Evolutionary conservation across 2,797 vertebrate species (phyloP).

Genomic region (Fringilla coelebs): DNA sequence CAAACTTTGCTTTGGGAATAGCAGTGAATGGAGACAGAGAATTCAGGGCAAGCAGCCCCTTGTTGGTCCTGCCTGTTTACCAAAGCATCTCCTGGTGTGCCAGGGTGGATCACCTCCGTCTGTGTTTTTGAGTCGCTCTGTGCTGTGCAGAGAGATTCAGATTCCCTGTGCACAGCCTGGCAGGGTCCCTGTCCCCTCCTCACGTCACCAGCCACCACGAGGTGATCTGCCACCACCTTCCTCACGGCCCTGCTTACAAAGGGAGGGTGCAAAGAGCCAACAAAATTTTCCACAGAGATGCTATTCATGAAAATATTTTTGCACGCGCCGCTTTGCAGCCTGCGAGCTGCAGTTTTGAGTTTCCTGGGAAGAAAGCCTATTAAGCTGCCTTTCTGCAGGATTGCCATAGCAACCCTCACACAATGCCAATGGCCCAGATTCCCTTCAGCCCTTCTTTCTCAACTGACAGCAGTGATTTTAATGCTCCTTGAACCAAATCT

Average conservation of each 20-base stretch:
- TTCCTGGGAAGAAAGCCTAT: constrained; percentile 77
- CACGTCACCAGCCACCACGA: neutral
- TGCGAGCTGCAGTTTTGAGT: constrained; percentile 21
- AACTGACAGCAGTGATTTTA: constrained; percentile 74
- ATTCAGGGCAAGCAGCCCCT: neutral
- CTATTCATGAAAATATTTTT: constrained; percentile 53
- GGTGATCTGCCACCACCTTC: neutral
- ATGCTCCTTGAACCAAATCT: constrained; percentile 77
- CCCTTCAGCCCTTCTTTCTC: constrained; percentile 67
- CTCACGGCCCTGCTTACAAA: neutral
- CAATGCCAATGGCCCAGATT: constrained; percentile 73
- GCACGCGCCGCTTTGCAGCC: constrained; percentile 39
- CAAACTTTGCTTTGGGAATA: neutral
- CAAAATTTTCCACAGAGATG: constrained; percentile 52
- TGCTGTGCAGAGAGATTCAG: neutral
- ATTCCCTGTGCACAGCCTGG: neutral
- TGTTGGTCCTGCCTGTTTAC: neutral
- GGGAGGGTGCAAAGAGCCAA: neutral
- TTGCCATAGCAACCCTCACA: constrained; percentile 74
- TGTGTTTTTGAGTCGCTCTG: neutral
- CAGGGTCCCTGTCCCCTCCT: neutral
- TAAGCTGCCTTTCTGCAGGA: constrained; percentile 67
- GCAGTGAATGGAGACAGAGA: neutral
- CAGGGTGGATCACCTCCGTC: fast-evolving
- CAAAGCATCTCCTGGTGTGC: neutral